Percentiles rank a stretch among this genome's conserved stretches.
These are phyloP conservation scores for Perizoma affinitatum DNA, from an alignment of 2,888 invertebrate genomes.

Conservation along the genomic window DNA sequence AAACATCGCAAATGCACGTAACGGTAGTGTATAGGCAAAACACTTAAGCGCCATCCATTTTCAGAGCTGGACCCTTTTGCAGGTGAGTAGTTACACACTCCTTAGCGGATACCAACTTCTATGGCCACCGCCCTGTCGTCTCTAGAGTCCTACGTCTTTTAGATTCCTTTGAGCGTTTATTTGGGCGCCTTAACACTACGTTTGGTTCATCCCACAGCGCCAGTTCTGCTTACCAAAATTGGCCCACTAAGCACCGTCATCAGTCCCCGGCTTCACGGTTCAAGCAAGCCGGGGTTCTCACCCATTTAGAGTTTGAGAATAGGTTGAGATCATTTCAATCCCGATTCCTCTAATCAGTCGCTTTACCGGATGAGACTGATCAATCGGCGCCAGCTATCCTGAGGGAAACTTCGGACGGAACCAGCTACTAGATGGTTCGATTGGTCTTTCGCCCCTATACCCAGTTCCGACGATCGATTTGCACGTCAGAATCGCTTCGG, in stretches of 20 bases:
- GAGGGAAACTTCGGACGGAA: too few relatives aligned
- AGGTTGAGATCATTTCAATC: slow-evolving; percentile 88
- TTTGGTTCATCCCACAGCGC: too few relatives aligned
- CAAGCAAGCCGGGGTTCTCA: slow-evolving; percentile 75
- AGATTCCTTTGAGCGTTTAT: slow-evolving; percentile 73
- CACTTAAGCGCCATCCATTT: slow-evolving; percentile 84
- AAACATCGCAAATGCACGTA: slow-evolving; percentile 57
- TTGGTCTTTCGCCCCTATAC: too few relatives aligned
- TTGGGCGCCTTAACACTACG: slow-evolving; percentile 72
- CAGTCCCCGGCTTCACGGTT: slow-evolving; percentile 80
- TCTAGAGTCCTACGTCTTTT: slow-evolving; percentile 85
- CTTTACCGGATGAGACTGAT: slow-evolving; percentile 88
- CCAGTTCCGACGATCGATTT: too few relatives aligned
- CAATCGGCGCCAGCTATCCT: too few relatives aligned
- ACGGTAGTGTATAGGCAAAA: too few relatives aligned
- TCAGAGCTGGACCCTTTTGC: slow-evolving; percentile 86
- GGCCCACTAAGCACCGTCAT: slow-evolving; percentile 64
- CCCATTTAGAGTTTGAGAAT: slow-evolving; percentile 65
- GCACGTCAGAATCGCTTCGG: too few relatives aligned
- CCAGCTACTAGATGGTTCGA: too few relatives aligned
- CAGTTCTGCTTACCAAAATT: too few relatives aligned
- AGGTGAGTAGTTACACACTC: slow-evolving; percentile 81
- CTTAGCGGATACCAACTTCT: slow-evolving; percentile 14
- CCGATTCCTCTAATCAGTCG: slow-evolving; percentile 89
- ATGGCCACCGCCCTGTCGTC: slow-evolving; percentile 76